phyloP scores from a whole-genome alignment of 1,140 invertebrate species.

The Acromyrmex charruanus region DNA sequence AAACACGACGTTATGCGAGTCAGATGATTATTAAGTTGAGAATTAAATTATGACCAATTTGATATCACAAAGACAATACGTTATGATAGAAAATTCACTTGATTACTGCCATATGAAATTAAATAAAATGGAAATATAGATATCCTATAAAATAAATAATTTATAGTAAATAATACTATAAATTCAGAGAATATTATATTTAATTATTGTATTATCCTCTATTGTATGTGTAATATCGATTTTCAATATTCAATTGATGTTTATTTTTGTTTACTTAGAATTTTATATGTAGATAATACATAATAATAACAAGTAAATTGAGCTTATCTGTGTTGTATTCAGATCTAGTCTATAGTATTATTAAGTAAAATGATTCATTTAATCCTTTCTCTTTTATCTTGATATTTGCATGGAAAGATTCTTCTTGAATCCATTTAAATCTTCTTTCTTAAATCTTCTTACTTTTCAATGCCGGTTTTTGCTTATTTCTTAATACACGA shows the following conservation, averaged over 20 bases:
- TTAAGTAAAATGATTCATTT: not conserved
- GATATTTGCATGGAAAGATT: not conserved
- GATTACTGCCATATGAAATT: not conserved
- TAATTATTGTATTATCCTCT: not conserved
- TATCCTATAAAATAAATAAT: not conserved
- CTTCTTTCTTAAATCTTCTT: not conserved
- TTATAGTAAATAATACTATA: not conserved
- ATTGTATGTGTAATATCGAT: not conserved
- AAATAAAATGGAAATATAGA: not conserved
- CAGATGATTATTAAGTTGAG: not conserved
- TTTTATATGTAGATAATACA: not conserved
- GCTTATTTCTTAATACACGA: not conserved
- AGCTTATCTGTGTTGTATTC: not conserved
- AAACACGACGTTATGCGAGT: not conserved
- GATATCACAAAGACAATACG: not conserved
- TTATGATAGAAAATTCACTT: not conserved
- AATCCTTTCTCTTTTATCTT: not conserved
- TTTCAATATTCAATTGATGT: not conserved
- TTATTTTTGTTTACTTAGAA: not conserved
- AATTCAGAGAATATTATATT: not conserved
- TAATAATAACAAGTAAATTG: not conserved
- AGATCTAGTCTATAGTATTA: not conserved
- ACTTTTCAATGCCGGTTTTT: not conserved
- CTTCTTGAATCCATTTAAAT: not conserved
- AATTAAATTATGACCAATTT: conserved; percentile 32